Percentiles rank a stretch among this genome's conserved stretches.
phyloP scores from a whole-genome alignment of 2,113 vertebrate genomes.

The Opisthocomus hoazin region DNA sequence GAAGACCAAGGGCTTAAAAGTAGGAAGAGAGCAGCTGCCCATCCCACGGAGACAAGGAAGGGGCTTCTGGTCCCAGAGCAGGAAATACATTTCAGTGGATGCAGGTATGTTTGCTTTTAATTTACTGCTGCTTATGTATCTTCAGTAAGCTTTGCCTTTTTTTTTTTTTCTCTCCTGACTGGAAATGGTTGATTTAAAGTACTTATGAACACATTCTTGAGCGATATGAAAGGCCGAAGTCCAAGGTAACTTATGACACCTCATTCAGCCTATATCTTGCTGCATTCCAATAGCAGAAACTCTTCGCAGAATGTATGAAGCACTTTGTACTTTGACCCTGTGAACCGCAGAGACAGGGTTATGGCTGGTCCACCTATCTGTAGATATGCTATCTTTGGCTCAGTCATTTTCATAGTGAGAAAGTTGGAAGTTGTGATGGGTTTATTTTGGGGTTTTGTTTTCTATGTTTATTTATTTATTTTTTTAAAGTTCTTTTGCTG shows the following conservation, averaged over 20 bases:
- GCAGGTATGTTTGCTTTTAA: not conserved
- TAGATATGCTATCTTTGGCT: not conserved
- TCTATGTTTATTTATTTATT: not conserved
- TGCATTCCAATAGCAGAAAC: not conserved
- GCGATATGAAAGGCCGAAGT: not conserved
- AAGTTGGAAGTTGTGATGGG: not conserved
- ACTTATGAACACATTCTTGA: not conserved
- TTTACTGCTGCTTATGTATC: not conserved
- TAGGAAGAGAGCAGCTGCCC: not conserved
- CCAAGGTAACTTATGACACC: not conserved
- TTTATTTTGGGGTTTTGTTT: not conserved
- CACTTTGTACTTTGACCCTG: not conserved
- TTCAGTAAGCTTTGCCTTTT: not conserved
- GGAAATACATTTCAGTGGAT: not conserved
- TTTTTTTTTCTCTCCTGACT: too few species aligned
- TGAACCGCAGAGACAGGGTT: not conserved
- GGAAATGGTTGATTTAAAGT: not conserved
- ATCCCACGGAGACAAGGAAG: not conserved
- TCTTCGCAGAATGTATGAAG: not conserved
- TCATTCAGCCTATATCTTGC: not conserved
- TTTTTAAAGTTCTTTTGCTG: not conserved
- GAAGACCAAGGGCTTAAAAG: not conserved
- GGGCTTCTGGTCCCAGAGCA: not conserved
- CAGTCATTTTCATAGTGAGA: not conserved
- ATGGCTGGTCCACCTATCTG: not conserved